A percentile compares a stretch with the other conserved stretches of the same genome.
phyloP scores from a whole-genome alignment of 1,140 invertebrate species.

The Dendrolimus punctatus region DNA sequence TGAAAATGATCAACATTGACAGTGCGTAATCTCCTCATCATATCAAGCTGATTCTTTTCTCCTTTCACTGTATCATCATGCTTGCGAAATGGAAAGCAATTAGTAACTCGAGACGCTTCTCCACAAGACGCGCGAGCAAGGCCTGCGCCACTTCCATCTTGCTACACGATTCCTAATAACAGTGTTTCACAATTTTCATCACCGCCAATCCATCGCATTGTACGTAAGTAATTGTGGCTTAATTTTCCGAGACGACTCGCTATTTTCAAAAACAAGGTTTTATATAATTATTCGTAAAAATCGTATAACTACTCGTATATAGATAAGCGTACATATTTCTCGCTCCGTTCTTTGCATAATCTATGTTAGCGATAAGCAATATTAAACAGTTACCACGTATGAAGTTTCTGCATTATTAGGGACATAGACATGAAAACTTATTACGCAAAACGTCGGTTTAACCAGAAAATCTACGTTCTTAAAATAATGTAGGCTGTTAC shows the following conservation, averaged over 20 bases:
- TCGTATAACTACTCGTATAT: too few relatives aligned
- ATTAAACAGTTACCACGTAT: too few relatives aligned
- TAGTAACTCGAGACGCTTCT: constrained; percentile 96
- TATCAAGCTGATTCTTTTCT: constrained; percentile 96
- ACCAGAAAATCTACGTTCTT: constrained; percentile 9
- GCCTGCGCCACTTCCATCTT: constrained; percentile 98
- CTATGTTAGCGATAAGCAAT: too few relatives aligned
- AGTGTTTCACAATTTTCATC: constrained; percentile 99
- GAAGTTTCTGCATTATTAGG: too few relatives aligned
- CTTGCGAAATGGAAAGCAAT: constrained; percentile 97
- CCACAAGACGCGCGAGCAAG: constrained; percentile 93
- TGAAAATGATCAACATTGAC: constrained; percentile 99
- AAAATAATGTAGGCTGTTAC: constrained; percentile 37
- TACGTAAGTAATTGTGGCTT: constrained; percentile 82
- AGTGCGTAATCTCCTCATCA: constrained; percentile 95
- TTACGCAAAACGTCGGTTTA: too few relatives aligned
- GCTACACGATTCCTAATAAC: constrained; percentile 95
- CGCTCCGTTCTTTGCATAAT: too few relatives aligned
- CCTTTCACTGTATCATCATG: constrained; percentile 93
- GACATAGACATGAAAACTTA: too few relatives aligned
- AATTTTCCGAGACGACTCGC: constrained; percentile 75
- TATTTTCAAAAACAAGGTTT: constrained; percentile 62
- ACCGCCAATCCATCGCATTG: constrained; percentile 91
- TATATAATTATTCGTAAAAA: too few relatives aligned
- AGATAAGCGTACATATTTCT: too few relatives aligned